Evolutionary conservation across 2,888 invertebrate species (phyloP).

Genomic region (Caenorhabditis sp.): DNA sequence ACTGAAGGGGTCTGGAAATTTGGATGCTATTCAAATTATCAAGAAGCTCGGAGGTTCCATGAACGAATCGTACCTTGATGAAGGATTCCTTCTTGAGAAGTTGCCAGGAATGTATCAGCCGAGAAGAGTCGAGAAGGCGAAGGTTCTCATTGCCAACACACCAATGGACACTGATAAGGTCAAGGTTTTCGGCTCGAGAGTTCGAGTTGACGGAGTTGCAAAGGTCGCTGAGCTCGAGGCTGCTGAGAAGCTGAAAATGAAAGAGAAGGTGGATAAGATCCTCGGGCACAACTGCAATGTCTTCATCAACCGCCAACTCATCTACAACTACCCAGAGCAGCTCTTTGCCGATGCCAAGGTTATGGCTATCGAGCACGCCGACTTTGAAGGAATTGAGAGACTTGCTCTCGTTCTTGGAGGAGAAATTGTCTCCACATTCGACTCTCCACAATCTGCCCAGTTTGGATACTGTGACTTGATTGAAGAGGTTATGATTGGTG

Average conservation of each 20-base stretch:
- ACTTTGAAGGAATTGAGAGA: constrained; percentile 98
- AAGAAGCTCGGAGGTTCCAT: constrained; percentile 95
- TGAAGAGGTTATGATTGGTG: constrained; percentile 98
- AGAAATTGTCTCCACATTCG: constrained; percentile 98
- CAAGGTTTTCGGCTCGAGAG: constrained; percentile 93
- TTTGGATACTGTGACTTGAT: constrained; percentile 94
- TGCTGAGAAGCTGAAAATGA: constrained; percentile 99
- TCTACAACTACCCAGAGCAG: constrained; percentile 99
- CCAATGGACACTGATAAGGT: constrained; percentile 99
- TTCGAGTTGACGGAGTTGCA: constrained; percentile 82
- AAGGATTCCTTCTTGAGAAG: constrained; percentile 92
- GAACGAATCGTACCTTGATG: constrained; percentile 94
- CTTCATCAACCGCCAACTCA: constrained; percentile 97
- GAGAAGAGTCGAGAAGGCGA: constrained; percentile 93
- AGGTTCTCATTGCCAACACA: constrained; percentile 97
- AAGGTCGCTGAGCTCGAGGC: constrained; percentile 96
- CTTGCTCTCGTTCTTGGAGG: constrained; percentile 96
- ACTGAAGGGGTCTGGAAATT: constrained; percentile 93
- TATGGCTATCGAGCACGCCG: constrained; percentile 99
- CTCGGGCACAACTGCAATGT: constrained; percentile 94
- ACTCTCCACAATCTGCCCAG: constrained; percentile 91
- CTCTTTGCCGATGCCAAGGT: constrained; percentile 94
- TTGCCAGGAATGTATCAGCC: constrained; percentile 98
- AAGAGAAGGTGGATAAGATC: constrained; percentile 93
- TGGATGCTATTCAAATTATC: constrained; percentile 96